A percentile compares a stretch with the other conserved stretches of the same genome.
Conservation (phyloP, 2,113 vertebrate genomes). For the Abramis brama region DNA sequence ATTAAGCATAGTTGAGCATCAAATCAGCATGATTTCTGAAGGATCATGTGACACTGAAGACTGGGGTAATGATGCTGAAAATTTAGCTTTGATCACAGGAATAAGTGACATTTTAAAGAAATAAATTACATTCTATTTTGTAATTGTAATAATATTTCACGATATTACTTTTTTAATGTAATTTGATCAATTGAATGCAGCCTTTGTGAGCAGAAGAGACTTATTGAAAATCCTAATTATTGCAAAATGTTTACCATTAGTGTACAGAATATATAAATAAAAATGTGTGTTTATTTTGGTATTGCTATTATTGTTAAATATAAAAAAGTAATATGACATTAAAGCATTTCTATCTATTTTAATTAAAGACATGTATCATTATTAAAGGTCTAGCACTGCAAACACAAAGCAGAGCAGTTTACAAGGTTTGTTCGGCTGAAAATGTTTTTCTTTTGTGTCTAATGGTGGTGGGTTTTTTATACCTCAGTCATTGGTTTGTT, state of each 20-base stretch:
- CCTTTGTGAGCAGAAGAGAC: too few species aligned
- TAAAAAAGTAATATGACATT: not conserved
- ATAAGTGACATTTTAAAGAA: too few species aligned
- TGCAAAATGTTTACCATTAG: not conserved
- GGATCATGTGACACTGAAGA: too few species aligned
- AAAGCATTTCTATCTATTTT: not conserved
- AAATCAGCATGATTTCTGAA: too few species aligned
- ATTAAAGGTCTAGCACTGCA: conserved; percentile 59
- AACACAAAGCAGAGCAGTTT: conserved; percentile 41
- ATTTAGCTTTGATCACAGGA: too few species aligned
- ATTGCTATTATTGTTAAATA: not conserved
- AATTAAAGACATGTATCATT: not conserved
- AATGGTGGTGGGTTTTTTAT: not conserved
- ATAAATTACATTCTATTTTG: too few species aligned
- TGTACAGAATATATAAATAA: not conserved
- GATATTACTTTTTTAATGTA: too few species aligned
- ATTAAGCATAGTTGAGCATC: too few species aligned
- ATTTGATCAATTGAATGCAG: not conserved
- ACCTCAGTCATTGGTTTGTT: not conserved
- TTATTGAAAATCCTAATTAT: not conserved
- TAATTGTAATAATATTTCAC: too few species aligned
- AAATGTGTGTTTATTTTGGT: not conserved
- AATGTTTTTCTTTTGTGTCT: not conserved
- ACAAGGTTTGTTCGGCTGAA: conserved; percentile 54
- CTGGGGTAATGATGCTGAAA: too few species aligned